phyloP scores from a whole-genome alignment of 2,888 invertebrate species.

The Augiades crinisus region DNA sequence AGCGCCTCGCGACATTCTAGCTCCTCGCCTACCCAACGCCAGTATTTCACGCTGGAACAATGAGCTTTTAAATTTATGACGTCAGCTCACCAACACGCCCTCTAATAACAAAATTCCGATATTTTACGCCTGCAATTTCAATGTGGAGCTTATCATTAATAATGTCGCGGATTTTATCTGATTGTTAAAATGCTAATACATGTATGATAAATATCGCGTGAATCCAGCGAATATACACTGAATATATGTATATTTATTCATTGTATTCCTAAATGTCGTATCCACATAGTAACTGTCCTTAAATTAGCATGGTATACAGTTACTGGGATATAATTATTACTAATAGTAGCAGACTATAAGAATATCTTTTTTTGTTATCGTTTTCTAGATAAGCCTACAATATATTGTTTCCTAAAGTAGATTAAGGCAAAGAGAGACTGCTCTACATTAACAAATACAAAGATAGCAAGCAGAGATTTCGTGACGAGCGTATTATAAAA shows the following conservation, averaged over 20 bases:
- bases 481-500: slow-evolving; percentile 1
- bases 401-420: no score
- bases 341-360: no score
- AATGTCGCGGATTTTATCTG: not conserved
- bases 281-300: no score
- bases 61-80: slow-evolving; percentile 72
- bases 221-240: not conserved
- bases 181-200: slow-evolving; percentile 5
- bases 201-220: slow-evolving; percentile 2
- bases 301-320: no score
- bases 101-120: slow-evolving; percentile 27
- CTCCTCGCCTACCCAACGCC: slow-evolving; percentile 48
- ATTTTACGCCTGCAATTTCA: slow-evolving; percentile 14
- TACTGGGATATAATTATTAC: no score
- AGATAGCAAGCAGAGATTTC: not conserved
- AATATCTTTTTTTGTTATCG: no score
- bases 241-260: no score
- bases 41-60: slow-evolving; percentile 76
- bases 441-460: not conserved
- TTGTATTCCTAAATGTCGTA: no score
- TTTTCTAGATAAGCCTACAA: no score
- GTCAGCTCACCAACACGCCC: slow-evolving; percentile 42
- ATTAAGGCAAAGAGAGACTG: no score
- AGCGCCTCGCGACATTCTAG: slow-evolving; percentile 55
- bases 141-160: slow-evolving; percentile 2